Conservation (phyloP, 1,140 invertebrate species). For the Neodiprion fabricii region DNA sequence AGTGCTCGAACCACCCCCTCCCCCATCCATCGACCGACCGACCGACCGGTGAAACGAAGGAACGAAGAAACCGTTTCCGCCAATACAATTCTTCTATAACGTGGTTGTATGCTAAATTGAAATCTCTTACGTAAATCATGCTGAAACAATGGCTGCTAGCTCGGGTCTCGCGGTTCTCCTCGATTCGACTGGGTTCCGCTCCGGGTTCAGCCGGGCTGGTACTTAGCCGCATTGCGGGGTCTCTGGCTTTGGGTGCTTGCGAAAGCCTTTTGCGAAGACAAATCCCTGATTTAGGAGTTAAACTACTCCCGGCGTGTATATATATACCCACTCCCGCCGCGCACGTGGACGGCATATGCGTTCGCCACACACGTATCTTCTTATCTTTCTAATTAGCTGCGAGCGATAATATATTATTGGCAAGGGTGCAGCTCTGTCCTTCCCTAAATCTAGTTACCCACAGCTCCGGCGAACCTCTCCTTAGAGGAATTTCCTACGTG, state of each 20-base stretch:
- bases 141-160: slow-evolving; percentile 39
- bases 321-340: background rate
- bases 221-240: slow-evolving; percentile 42
- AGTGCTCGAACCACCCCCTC: background rate
- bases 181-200: slow-evolving; percentile 23
- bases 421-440: too few relatives aligned
- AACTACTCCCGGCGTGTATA: background rate
- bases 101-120: slow-evolving; percentile 35
- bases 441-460: too few relatives aligned
- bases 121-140: slow-evolving; percentile 45
- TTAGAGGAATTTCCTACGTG: too few relatives aligned
- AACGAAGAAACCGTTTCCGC: background rate
- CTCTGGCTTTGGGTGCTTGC: slow-evolving; percentile 9
- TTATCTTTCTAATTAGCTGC: slow-evolving; percentile 5
- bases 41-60: too few relatives aligned
- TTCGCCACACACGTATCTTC: background rate
- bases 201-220: slow-evolving; percentile 32
- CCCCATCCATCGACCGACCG: background rate
- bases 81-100: slow-evolving; percentile 15
- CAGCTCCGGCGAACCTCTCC: too few relatives aligned
- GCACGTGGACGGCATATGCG: background rate
- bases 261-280: slow-evolving; percentile 1
- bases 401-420: background rate
- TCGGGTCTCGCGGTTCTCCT: background rate
- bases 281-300: slow-evolving; percentile 4